A percentile compares a stretch with the other conserved stretches of the same genome.
Conservation (phyloP, 2,113 vertebrate genomes). For the Phasianus colchicus region DNA sequence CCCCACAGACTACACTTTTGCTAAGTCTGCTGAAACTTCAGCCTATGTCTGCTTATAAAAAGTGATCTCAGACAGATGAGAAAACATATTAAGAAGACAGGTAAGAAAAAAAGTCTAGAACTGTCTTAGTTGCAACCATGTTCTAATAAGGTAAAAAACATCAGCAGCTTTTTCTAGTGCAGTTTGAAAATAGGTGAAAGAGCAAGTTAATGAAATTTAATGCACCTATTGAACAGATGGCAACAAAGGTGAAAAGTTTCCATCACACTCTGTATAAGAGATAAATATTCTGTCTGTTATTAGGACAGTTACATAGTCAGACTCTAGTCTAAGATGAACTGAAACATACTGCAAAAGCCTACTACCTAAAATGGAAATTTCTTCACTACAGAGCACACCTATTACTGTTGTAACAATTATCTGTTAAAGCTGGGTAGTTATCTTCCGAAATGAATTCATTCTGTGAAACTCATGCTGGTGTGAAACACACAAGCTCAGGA, state of each 20-base stretch:
- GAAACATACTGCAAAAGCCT: neutral
- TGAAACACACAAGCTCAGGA: neutral
- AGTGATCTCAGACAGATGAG: neutral
- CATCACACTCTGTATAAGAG: neutral
- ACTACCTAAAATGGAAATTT: neutral
- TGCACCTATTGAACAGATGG: neutral
- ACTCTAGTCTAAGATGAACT: neutral
- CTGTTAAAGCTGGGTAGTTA: neutral
- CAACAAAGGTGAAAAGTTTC: conserved; percentile 4
- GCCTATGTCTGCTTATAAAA: neutral
- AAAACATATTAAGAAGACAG: neutral
- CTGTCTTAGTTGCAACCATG: neutral
- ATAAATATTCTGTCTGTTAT: neutral
- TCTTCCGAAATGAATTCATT: neutral
- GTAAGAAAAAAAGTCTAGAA: neutral
- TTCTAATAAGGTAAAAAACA: neutral
- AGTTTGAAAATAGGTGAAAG: neutral
- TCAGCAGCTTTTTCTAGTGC: neutral
- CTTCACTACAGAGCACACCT: neutral
- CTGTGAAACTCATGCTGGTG: neutral
- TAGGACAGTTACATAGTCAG: neutral
- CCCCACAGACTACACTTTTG: neutral
- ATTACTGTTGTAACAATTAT: neutral
- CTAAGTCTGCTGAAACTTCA: neutral
- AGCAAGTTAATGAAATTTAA: neutral